phyloP scores from a whole-genome alignment of 2,888 invertebrate genomes.

The Coelinius sp. region DNA sequence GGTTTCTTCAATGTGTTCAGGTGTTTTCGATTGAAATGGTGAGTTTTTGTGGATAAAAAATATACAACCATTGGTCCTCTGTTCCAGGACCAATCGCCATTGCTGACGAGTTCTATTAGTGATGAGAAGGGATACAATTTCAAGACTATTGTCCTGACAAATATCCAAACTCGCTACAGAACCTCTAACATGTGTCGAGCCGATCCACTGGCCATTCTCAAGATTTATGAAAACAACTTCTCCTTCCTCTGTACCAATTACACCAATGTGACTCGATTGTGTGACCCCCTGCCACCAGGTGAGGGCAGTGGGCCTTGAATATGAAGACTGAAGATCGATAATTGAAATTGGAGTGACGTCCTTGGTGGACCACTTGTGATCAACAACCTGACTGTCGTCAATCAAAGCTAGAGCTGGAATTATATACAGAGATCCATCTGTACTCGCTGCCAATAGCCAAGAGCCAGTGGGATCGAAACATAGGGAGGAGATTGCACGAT shows the following conservation, averaged over 20 bases:
- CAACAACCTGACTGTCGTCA: conserved; percentile 72
- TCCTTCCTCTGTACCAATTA: conserved; percentile 72
- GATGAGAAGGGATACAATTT: conserved; percentile 77
- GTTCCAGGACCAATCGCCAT: conserved; percentile 87
- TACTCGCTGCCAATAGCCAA: conserved; percentile 76
- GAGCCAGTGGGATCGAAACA: conserved; percentile 89
- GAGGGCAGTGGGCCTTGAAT: conserved; percentile 65
- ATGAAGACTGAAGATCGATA: conserved; percentile 61
- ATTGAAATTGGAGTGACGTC: conserved; percentile 74
- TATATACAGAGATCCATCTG: conserved; percentile 76
- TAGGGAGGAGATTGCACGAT: conserved; percentile 69
- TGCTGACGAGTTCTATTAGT: conserved; percentile 82
- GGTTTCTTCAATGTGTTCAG: conserved; percentile 62
- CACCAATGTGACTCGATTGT: conserved; percentile 64
- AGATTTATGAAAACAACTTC: conserved; percentile 80
- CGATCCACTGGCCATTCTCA: conserved; percentile 79
- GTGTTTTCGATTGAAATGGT: conserved; percentile 38
- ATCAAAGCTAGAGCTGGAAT: conserved; percentile 76
- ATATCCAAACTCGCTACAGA: conserved; percentile 78
- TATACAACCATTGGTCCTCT: conserved; percentile 81
- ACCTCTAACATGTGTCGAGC: conserved; percentile 77
- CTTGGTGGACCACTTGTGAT: conserved; percentile 75
- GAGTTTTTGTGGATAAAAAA: conserved; percentile 73
- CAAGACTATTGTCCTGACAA: conserved; percentile 81
- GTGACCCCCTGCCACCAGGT: conserved; percentile 68